phyloP scores from a whole-genome alignment of 2,797 vertebrate genomes.

The Tolypeutes matacus region DNA sequence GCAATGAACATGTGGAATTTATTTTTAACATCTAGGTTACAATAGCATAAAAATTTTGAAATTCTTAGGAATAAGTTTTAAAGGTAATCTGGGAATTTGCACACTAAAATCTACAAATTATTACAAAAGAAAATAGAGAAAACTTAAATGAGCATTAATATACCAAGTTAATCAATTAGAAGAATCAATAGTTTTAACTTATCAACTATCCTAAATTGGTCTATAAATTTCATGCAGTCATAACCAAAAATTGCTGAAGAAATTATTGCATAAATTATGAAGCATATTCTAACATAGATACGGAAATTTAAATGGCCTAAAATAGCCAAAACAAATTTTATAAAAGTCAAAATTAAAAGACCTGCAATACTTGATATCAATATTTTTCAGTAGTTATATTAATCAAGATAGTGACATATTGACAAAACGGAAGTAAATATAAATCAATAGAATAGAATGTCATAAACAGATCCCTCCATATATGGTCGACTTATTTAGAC shows the following conservation, averaged over 20 bases:
- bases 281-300: not conserved
- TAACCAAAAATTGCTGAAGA: not conserved
- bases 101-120: not conserved
- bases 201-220: not conserved
- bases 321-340: not conserved
- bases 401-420: not conserved
- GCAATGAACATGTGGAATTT: not conserved
- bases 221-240: not conserved
- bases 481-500: not conserved
- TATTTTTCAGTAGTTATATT: not conserved
- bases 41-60: not conserved
- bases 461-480: not conserved
- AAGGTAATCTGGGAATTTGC: not conserved
- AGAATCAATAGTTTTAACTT: not conserved
- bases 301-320: not conserved
- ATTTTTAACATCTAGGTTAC: not conserved
- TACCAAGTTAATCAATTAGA: not conserved
- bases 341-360: not conserved
- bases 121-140: not conserved
- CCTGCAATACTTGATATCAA: not conserved
- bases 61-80: not conserved
- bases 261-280: not conserved
- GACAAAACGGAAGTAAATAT: not conserved
- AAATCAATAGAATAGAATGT: not conserved
- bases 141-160: not conserved